A percentile compares a stretch with the other conserved stretches of the same genome.
These are phyloP conservation scores for Patella vulgata DNA, from an alignment of 1,140 invertebrate species.

Conservation along the genomic window DNA sequence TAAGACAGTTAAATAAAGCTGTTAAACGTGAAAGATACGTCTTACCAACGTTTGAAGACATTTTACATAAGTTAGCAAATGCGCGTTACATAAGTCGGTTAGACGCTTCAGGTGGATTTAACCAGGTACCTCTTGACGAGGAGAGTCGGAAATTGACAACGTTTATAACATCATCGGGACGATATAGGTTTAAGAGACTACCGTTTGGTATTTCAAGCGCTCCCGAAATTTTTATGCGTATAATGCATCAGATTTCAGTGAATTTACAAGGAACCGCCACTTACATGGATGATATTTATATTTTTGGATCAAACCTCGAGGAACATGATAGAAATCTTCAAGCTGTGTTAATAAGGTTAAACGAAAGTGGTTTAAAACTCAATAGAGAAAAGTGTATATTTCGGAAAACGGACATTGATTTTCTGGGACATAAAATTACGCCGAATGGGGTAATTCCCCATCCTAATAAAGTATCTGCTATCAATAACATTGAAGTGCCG, in stretches of 20 bases:
- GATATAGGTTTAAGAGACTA: slow-evolving; percentile 57
- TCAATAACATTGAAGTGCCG: no score
- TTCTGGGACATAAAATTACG: slow-evolving; percentile 25
- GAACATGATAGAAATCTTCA: slow-evolving; percentile 40
- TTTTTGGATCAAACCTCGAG: slow-evolving; percentile 32
- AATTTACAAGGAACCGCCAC: slow-evolving; percentile 10
- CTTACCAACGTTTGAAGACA: slow-evolving; percentile 27
- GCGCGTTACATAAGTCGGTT: no score
- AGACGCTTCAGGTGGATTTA: slow-evolving; percentile 25
- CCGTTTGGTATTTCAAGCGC: slow-evolving; percentile 62
- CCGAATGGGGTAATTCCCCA: slow-evolving; percentile 30
- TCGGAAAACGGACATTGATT: slow-evolving; percentile 16
- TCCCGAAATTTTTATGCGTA: slow-evolving; percentile 31
- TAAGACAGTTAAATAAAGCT: slow-evolving; percentile 21
- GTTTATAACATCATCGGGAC: slow-evolving; percentile 62
- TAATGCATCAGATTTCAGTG: slow-evolving; percentile 26
- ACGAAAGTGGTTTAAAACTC: slow-evolving; percentile 45
- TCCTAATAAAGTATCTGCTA: no score
- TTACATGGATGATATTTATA: slow-evolving; percentile 46
- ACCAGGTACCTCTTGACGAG: slow-evolving; percentile 19
- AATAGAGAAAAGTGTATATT: slow-evolving; percentile 63
- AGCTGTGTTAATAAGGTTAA: slow-evolving; percentile 40
- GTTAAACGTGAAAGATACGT: slow-evolving; percentile 18
- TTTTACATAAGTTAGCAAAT: slow-evolving; percentile 35
- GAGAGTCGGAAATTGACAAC: slow-evolving; percentile 25